Conservation (phyloP, 2,888 invertebrate genomes). For the Microctonus brassicae region DNA sequence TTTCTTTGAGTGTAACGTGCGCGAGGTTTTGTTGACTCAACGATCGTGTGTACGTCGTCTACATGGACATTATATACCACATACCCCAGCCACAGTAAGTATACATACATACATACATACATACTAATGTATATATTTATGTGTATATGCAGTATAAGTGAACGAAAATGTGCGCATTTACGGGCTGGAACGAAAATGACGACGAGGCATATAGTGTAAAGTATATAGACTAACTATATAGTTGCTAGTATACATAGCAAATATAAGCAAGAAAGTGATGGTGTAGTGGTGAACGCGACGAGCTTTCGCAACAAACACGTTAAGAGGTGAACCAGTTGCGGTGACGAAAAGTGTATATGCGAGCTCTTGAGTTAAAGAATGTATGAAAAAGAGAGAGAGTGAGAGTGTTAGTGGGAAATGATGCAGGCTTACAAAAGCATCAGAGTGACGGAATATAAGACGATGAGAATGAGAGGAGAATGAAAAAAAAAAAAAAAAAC, state of each 20-base stretch:
- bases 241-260: not conserved
- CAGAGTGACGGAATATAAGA: too few relatives aligned
- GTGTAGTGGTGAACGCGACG: slow-evolving; percentile 25
- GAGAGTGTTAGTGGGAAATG: not conserved
- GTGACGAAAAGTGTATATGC: not conserved
- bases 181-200: slow-evolving; percentile 2
- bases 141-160: not conserved
- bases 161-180: slow-evolving; percentile 13
- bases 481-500: too few relatives aligned
- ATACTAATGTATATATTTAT: too few relatives aligned
- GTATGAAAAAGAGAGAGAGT: not conserved
- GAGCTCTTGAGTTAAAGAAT: too few relatives aligned
- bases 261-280: not conserved
- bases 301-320: slow-evolving; percentile 22
- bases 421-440: too few relatives aligned
- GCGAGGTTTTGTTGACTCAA: slow-evolving; percentile 24
- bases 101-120: not conserved
- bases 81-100: not conserved
- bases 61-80: not conserved
- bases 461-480: not conserved
- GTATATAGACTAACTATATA: not conserved
- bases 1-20: too few relatives aligned
- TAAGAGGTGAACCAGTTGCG: slow-evolving; percentile 20
- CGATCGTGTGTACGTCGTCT: slow-evolving; percentile 14
- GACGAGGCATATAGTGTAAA: not conserved